Percentiles rank a stretch among this genome's conserved stretches.
Conservation (phyloP, 2,888 invertebrate species). For the Rotaria sp. region DNA sequence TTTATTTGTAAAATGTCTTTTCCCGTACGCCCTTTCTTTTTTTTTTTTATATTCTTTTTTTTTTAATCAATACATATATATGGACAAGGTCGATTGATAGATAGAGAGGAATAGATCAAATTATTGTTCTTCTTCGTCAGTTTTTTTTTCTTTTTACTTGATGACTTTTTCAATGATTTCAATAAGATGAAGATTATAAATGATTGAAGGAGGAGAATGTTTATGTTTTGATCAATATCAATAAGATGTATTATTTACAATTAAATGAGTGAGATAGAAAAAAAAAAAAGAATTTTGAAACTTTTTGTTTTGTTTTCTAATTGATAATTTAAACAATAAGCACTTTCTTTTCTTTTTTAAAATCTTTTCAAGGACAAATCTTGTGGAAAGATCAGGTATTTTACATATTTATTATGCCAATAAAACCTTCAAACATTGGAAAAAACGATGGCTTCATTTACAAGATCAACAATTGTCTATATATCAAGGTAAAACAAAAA, state of each 20-base stretch:
- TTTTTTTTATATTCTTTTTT: not conserved
- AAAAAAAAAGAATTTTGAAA: not conserved
- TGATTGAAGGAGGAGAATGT: not conserved
- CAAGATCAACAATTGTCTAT: conserved; percentile 3
- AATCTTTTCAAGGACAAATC: not conserved
- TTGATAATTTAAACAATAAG: too few species aligned
- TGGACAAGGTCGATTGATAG: not conserved
- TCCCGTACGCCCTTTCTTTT: not conserved
- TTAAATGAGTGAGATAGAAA: not conserved
- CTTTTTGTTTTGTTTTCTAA: too few species aligned
- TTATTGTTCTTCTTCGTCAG: not conserved
- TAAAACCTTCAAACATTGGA: conserved; percentile 5
- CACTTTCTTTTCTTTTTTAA: not conserved
- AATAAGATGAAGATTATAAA: not conserved
- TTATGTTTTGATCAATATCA: not conserved
- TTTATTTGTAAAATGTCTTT: conserved; percentile 19
- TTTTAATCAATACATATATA: not conserved
- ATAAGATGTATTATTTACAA: not conserved
- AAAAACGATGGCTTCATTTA: conserved; percentile 19
- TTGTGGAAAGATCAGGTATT: not conserved
- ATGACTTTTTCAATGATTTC: not conserved
- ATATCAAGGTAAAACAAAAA: conserved; percentile 16
- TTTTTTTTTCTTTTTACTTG: not conserved
- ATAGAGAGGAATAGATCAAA: conserved; percentile 12
- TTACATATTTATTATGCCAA: conserved; percentile 7